Percentiles rank a stretch among this genome's conserved stretches.
Evolutionary conservation across 2,888 invertebrate species (phyloP).

Genomic region (Idaea straminata): DNA sequence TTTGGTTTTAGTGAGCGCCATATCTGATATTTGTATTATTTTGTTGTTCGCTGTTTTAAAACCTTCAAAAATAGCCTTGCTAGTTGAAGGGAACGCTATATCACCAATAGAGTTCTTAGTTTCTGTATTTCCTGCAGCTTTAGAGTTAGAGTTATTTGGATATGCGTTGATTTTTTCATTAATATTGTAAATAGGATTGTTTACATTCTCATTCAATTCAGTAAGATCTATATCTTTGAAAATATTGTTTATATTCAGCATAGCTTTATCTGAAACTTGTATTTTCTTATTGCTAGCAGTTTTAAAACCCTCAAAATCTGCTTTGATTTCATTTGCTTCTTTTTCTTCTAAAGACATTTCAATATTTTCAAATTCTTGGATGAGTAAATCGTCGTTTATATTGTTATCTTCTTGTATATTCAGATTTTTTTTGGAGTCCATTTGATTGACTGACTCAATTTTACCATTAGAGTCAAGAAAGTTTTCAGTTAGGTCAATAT

Average conservation of each 20-base stretch:
- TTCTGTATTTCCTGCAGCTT: neutral
- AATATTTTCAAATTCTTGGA: slow-evolving; percentile 44
- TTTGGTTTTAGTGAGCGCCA: slow-evolving; percentile 35
- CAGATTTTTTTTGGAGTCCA: neutral
- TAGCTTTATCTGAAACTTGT: slow-evolving; percentile 34
- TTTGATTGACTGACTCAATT: neutral
- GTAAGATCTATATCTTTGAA: slow-evolving; percentile 34
- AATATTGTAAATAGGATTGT: neutral
- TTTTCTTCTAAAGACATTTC: slow-evolving; percentile 40
- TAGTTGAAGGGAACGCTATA: neutral
- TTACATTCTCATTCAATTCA: slow-evolving; percentile 6
- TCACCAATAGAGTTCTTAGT: neutral
- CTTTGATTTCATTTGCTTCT: slow-evolving; percentile 3
- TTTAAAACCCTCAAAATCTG: slow-evolving; percentile 36
- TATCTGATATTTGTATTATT: slow-evolving; percentile 38
- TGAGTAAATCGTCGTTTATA: slow-evolving; percentile 25
- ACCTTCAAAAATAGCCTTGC: slow-evolving; percentile 16
- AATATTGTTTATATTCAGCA: slow-evolving; percentile 33
- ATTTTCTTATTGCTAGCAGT: slow-evolving; percentile 51
- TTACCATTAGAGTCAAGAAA: slow-evolving; percentile 2
- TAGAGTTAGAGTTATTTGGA: neutral
- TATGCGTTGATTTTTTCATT: slow-evolving; percentile 2
- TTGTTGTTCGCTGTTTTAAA: slow-evolving; percentile 48
- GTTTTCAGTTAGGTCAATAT: slow-evolving; percentile 7
- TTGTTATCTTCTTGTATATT: slow-evolving; percentile 36